Base-by-base conservation (phyloP, 2,888 invertebrate species). In the Drosophila mercatorum region DNA sequence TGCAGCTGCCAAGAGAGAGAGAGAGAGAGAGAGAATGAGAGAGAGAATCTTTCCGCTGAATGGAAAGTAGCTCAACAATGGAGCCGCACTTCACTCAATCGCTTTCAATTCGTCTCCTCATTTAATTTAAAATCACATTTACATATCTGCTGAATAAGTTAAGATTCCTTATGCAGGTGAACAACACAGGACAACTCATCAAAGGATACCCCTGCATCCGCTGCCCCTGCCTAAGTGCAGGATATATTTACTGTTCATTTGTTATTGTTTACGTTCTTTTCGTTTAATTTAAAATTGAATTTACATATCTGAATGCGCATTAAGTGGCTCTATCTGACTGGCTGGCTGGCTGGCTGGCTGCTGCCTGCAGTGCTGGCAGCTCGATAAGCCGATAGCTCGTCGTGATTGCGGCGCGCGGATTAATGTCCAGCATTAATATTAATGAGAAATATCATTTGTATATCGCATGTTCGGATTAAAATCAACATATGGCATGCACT, bases 401-500 rank as follows among this genome's bases (percentile, higher is more conserved):
- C 36, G n/a, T 1, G 46, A 38, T 38, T 36, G 46, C 7, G 12
- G 36, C 11, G 26, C 46, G 7, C 14, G n/a, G 46, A 22, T 34
- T 36, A 40, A 40, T 41, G 41, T 40, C 41, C 11, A 22, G 5
- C 40, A 55, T 31, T 28, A 55, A 55, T 55, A 55, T 55, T 55
- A 41, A 55, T 55, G 41, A 31, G 55, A n/a, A 55, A 31, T 55
- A 55, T 55, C 41, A 49, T 63, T 67, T 63, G 41, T 44, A n/a
- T 46, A 38, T 28, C 26, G 40, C 36, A 28, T 8, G 41, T 6
- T 28, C 36, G 55, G 55, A 55, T 40, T 55, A 41, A 28, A 28
- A 55, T 31, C 41, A 55, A 17, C 55, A 36, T 17, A 31, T 28
- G 53, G 26, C 53, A 26, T 5, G 52, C 22, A n/a, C 5, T 4